Conservation (phyloP, 2,797 vertebrate species). For the Halcyon chelicuti region DNA sequence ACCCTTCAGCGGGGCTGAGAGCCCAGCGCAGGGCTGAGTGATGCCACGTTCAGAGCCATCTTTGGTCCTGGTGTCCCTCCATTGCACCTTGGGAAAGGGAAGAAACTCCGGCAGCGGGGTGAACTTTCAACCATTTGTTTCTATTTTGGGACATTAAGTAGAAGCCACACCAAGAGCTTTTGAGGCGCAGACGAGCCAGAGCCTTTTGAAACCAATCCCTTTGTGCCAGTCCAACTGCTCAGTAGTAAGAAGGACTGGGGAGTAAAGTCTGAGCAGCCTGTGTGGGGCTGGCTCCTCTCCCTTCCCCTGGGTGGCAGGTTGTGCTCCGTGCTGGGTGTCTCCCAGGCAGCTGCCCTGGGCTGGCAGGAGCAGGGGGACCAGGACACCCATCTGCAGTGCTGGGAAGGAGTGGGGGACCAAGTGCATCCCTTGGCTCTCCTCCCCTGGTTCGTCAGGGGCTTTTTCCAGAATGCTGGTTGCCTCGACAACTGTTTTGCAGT, state of each 20-base stretch:
- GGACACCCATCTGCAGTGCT: rapidly evolving
- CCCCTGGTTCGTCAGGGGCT: too few species aligned
- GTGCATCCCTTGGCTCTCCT: background rate
- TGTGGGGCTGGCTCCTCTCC: background rate
- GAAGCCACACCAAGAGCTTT: background rate
- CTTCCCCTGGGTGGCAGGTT: background rate
- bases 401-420: background rate
- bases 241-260: background rate
- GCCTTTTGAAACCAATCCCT: background rate
- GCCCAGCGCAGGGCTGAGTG: background rate
- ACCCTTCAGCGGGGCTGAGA: background rate
- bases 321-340: rapidly evolving
- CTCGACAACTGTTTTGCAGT: background rate
- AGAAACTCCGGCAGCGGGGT: background rate
- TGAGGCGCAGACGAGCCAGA: background rate
- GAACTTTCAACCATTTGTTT: background rate
- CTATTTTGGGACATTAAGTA: background rate
- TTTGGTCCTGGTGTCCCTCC: background rate
- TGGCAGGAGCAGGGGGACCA: background rate
- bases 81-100: background rate
- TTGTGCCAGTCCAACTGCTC: background rate
- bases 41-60: rapidly evolving
- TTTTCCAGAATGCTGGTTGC: background rate
- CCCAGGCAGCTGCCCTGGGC: background rate
- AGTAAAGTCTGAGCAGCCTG: background rate